A percentile compares a stretch with the other conserved stretches of the same genome.
Evolutionary conservation across 2,113 vertebrate species (phyloP).

Genomic region (Centropus bengalensis): DNA sequence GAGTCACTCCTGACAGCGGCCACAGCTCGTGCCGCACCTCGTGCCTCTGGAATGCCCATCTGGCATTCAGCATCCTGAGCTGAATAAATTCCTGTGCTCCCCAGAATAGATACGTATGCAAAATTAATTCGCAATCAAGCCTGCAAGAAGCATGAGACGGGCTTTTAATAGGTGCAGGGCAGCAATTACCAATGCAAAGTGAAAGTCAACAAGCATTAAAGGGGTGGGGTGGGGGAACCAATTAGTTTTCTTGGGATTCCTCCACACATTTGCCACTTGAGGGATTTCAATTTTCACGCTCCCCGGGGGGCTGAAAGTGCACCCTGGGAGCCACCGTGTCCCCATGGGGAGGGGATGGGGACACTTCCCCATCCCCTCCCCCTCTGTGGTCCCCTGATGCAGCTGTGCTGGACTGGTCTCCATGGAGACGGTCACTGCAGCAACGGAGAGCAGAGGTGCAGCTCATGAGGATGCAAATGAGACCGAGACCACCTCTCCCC

Average conservation of each 20-base stretch:
- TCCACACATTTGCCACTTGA: background rate
- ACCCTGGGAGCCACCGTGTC: background rate
- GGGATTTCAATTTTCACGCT: background rate
- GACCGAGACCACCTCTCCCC: background rate
- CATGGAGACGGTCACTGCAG: constrained; percentile 53
- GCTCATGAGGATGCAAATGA: background rate
- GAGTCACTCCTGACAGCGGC: background rate
- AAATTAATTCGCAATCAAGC: constrained; percentile 47
- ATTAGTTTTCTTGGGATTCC: constrained; percentile 41
- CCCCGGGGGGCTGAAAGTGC: background rate
- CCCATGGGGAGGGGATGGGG: background rate
- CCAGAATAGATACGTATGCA: constrained; percentile 22
- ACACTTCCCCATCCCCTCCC: background rate
- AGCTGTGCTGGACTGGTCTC: constrained; percentile 7
- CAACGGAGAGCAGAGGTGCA: background rate
- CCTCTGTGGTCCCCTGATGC: background rate
- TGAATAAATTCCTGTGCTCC: background rate
- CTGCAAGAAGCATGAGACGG: background rate
- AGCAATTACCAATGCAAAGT: constrained; percentile 23
- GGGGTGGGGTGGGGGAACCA: background rate
- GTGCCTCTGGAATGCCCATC: background rate
- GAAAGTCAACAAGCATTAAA: constrained; percentile 34
- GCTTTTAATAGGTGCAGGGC: constrained; percentile 37
- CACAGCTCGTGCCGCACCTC: background rate
- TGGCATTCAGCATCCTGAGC: background rate